Evolutionary conservation across 2,797 vertebrate species (phyloP), one percentile per base, ranked within the genome.

Genomic region (Acipenser transmontanus): DNA sequence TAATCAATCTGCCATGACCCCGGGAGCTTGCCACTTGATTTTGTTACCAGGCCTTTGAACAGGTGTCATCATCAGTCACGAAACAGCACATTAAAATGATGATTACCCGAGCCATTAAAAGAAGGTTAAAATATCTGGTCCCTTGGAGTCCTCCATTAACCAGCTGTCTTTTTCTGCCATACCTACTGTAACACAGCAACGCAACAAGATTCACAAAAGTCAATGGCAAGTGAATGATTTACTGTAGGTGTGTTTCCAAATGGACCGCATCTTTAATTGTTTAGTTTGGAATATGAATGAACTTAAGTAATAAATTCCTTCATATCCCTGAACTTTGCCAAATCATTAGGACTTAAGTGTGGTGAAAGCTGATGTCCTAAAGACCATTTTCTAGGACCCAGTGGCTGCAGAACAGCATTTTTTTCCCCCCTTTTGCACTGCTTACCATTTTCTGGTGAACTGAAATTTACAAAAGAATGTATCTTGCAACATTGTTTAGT

Each of bases 131-230:
- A 59, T 50, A 50, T 65, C 34, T 14, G 59, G 52, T 12, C 49
- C 62, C 47, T 14, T 6, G 59, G 20, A 4, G n/a, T 61, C 61
- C 59, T 20, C 50, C 62, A 49, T 69, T 56, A 7, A 64, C 54
- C 68, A 71, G 63, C 70, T 74, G 73, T 57, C 66, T 48, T 0
- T 34, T 49, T n/a, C 49, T 51, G 48, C 47, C 47, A 61, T 47
- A 8, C 50, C 61, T 49, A 13, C 56, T 64, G 7, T 64, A 8
- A n/a, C 12, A 14, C 8, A 14, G 49, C 12, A 50, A 2, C 50
- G 48, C 48, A 52, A 17, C 49, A 8, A 13, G 63, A 20, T 49
- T 20, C 12, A 7, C 7, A 64, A 49, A 6, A 50, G 34, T 3
- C 34, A 34, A 34, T 47, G 47, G 9, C 8, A 48, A 17, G 60